These are phyloP conservation scores for Bombyx mori DNA, from an alignment of 1,140 invertebrate genomes.

Conservation along the genomic window ASM3026992v2 NC_085117.1:13368501-13369000, in stretches of 20 bases:
- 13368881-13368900: conserved; percentile 17
- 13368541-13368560: too few species aligned
- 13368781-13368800: conserved; percentile 23
- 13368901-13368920: conserved; percentile 22
- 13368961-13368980: conserved; percentile 3
- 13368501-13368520: too few species aligned
- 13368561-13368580: too few species aligned
- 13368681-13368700: neutral
- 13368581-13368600: too few species aligned
- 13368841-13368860: conserved; percentile 29
- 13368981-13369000: conserved; percentile 3
- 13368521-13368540: too few species aligned
- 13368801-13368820: conserved; percentile 31
- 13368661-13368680: too few species aligned
- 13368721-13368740: neutral
- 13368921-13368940: conserved; percentile 12
- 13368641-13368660: too few species aligned
- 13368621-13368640: too few species aligned
- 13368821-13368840: conserved; percentile 28
- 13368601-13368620: too few species aligned
- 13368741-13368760: neutral
- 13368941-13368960: conserved; percentile 14
- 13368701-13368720: neutral
- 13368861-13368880: conserved; percentile 26
- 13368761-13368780: conserved; percentile 16